Evolutionary conservation across 2,113 vertebrate genomes (phyloP).

Genomic region (Pelodiscus sinensis): DNA sequence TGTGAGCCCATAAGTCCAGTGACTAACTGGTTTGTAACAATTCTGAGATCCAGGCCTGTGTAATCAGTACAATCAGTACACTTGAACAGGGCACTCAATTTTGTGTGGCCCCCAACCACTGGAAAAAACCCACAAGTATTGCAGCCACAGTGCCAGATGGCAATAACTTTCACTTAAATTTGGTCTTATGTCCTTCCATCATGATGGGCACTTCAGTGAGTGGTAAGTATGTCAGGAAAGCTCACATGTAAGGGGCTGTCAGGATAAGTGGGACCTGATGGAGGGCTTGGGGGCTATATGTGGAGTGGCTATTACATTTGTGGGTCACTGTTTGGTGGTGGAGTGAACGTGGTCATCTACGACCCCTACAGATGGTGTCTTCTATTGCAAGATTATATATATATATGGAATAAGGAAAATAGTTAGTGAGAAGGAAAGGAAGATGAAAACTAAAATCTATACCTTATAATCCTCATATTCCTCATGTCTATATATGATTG

Average conservation of each 20-base stretch:
- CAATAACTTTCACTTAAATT: not conserved
- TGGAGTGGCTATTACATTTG: not conserved
- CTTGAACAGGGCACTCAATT: not conserved
- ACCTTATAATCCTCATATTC: no score
- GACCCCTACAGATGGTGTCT: not conserved
- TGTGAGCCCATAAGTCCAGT: not conserved
- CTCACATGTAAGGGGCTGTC: not conserved
- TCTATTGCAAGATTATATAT: not conserved
- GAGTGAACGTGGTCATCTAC: not conserved
- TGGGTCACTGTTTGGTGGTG: not conserved
- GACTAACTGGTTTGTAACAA: not conserved
- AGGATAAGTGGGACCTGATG: not conserved
- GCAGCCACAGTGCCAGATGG: not conserved
- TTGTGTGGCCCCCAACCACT: not conserved
- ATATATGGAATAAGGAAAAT: not conserved
- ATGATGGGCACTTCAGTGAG: not conserved
- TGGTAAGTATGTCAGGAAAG: not conserved
- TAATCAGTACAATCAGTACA: not conserved
- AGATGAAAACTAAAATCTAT: not conserved
- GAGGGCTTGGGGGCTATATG: not conserved
- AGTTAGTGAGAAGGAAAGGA: not conserved
- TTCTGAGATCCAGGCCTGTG: not conserved
- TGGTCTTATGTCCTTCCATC: not conserved
- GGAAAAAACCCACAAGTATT: not conserved
- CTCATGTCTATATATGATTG: no score